phyloP scores from a whole-genome alignment of 2,888 invertebrate species.

The Agrotis clavis region DNA sequence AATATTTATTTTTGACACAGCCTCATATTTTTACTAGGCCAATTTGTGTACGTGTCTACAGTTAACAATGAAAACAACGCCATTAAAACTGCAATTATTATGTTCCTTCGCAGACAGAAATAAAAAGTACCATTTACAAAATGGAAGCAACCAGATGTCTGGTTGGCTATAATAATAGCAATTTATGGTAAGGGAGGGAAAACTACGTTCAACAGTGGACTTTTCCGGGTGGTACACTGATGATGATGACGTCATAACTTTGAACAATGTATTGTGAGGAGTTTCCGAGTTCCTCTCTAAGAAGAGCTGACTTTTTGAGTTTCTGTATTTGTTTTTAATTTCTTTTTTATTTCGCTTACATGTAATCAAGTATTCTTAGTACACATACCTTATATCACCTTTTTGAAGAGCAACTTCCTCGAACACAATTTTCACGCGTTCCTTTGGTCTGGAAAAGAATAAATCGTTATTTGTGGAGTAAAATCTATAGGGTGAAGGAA shows the following conservation, averaged over 20 bases:
- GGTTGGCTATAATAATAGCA: conserved; percentile 26
- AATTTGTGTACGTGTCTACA: background rate
- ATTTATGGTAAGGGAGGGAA: conserved; percentile 26
- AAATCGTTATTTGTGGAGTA: background rate
- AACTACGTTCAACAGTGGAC: conserved; percentile 14
- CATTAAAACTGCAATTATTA: background rate
- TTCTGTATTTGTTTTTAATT: background rate
- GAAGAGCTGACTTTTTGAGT: background rate
- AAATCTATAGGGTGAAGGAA: no score
- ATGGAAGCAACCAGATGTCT: conserved; percentile 9
- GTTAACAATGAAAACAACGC: conserved; percentile 9
- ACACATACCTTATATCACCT: conserved; percentile 93
- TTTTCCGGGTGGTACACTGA: conserved; percentile 43
- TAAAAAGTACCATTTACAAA: conserved; percentile 20
- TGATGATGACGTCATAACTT: conserved; percentile 44
- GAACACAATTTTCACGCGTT: conserved; percentile 95
- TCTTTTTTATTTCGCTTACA: background rate
- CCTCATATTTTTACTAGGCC: background rate
- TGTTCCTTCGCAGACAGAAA: background rate
- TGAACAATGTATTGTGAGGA: conserved; percentile 17
- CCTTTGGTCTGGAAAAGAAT: conserved; percentile 92
- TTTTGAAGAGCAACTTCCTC: conserved; percentile 95
- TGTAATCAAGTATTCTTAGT: background rate
- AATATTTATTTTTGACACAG: background rate
- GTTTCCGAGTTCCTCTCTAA: background rate